phyloP scores from a whole-genome alignment of 1,140 invertebrate genomes.

The Saccostrea glomerata region DNA sequence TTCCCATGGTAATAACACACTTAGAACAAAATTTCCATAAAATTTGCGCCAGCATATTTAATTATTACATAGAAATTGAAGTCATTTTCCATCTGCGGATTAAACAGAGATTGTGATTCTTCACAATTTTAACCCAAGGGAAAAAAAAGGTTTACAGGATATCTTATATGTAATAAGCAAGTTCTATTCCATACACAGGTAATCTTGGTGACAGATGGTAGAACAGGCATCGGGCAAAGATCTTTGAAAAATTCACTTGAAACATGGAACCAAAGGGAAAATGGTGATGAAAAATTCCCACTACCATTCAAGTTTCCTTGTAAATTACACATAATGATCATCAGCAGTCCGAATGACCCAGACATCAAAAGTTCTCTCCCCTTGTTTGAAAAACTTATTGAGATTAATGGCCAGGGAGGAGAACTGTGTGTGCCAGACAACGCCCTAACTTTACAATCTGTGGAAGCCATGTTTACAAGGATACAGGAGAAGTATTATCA shows the following conservation, averaged over 20 bases:
- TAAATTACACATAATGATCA: constrained; percentile 87
- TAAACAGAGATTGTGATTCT: no score
- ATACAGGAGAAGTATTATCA: constrained; percentile 89
- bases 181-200: constrained; percentile 83
- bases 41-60: no score
- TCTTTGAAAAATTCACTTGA: constrained; percentile 79
- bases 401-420: constrained; percentile 84
- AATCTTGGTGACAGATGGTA: constrained; percentile 90
- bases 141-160: no score
- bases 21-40: no score
- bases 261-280: constrained; percentile 64
- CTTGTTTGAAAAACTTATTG: constrained; percentile 81
- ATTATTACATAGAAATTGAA: no score
- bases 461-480: constrained; percentile 86
- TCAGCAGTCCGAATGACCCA: constrained; percentile 80
- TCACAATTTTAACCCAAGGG: no score
- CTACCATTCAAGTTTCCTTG: constrained; percentile 90
- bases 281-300: constrained; percentile 80
- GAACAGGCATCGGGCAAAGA: constrained; percentile 83
- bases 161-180: no score
- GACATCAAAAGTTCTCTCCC: constrained; percentile 75
- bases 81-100: no score
- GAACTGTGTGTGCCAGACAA: constrained; percentile 84
- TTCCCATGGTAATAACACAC: no score
- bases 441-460: constrained; percentile 81